Conservation (phyloP, 2,888 invertebrate species). For the Himalopsyche tibetana region DNA sequence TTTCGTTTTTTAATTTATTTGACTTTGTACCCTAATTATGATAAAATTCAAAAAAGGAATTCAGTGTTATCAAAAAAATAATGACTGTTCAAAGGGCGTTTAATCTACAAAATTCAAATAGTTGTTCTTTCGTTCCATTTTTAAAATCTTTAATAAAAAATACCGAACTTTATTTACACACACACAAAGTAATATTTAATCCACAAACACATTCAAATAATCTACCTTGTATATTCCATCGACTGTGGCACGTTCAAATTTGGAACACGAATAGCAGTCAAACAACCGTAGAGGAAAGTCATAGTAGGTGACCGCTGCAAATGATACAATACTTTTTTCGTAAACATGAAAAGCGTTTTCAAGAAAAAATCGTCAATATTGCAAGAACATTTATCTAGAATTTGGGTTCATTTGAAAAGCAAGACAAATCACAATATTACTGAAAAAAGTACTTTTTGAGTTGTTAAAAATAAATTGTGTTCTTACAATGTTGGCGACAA, state of each 20-base stretch:
- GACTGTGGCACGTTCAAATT: constrained; percentile 56
- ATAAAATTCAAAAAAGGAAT: too few species aligned
- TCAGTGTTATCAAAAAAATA: neutral
- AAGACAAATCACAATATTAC: too few species aligned
- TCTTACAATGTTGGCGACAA: too few species aligned
- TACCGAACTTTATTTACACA: constrained; percentile 3
- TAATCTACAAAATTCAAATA: constrained; percentile 12
- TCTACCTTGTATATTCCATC: constrained; percentile 37
- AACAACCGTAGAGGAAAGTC: constrained; percentile 65
- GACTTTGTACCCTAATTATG: too few species aligned
- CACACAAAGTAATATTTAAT: constrained; percentile 35
- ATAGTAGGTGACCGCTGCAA: neutral
- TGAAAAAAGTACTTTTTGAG: too few species aligned
- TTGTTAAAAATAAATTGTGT: too few species aligned
- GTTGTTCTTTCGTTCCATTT: constrained; percentile 5
- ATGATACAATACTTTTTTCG: neutral
- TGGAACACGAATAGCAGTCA: constrained; percentile 58
- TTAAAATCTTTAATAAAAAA: constrained; percentile 20
- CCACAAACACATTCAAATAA: neutral
- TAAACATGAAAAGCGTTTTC: neutral
- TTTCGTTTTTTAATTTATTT: too few species aligned
- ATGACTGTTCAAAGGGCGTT: neutral
- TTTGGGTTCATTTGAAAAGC: too few species aligned
- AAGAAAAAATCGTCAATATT: neutral
- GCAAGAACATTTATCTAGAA: too few species aligned